Percentiles rank a stretch among this genome's conserved stretches.
Conservation (phyloP, 2,113 vertebrate genomes). For the Clarias macrocephalus region DNA sequence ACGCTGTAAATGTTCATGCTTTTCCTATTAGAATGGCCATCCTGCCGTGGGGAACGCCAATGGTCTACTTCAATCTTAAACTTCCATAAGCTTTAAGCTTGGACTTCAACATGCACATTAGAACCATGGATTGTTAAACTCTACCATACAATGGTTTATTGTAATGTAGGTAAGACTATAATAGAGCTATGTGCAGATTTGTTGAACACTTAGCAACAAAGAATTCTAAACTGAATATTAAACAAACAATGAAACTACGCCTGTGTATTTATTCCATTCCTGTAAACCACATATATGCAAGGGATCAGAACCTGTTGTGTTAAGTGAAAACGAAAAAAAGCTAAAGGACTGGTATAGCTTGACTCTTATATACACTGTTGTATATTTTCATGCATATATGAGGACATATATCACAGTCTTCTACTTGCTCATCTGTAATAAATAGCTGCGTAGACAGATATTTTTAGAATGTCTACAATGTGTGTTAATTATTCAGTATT, state of each 20-base stretch:
- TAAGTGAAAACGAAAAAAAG: background rate
- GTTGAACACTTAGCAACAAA: background rate
- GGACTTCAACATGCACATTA: background rate
- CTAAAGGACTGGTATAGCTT: background rate
- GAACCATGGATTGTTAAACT: background rate
- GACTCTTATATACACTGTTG: background rate
- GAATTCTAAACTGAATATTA: background rate
- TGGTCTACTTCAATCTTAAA: background rate
- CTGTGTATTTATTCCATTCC: background rate
- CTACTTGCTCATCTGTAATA: background rate
- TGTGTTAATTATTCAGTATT: too few relatives aligned
- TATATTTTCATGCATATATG: background rate
- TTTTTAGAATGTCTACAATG: too few relatives aligned
- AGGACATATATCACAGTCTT: background rate
- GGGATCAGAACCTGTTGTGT: background rate
- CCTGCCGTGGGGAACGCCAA: background rate
- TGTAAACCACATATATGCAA: background rate
- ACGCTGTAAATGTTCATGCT: constrained; percentile 17
- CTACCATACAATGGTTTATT: background rate
- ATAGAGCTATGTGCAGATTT: background rate
- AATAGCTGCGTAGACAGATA: background rate
- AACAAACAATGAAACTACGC: background rate
- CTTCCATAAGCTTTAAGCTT: background rate
- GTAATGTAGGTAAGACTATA: background rate
- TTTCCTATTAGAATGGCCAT: constrained; percentile 6